These are phyloP conservation scores for Phenacoccus solenopsis DNA, from an alignment of 1,140 invertebrate genomes.

Conservation along the genomic window DNA sequence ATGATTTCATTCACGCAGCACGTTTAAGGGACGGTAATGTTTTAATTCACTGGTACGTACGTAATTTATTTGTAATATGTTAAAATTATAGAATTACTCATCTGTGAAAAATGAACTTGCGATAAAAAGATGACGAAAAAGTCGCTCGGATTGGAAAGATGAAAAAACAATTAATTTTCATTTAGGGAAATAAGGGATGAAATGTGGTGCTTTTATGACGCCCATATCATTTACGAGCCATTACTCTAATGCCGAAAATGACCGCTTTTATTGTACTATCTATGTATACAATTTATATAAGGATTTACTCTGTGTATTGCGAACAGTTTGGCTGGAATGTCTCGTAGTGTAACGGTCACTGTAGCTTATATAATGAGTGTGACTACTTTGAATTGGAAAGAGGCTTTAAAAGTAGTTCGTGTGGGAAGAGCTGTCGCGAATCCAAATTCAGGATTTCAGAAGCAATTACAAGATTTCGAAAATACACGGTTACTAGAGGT, in stretches of 20 bases:
- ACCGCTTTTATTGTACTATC: too few species aligned
- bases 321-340: slow-evolving; percentile 83
- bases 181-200: too few species aligned
- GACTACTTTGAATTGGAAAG: slow-evolving; percentile 80
- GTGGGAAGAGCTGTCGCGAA: slow-evolving; percentile 82
- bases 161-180: too few species aligned
- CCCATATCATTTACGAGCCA: too few species aligned
- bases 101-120: too few species aligned
- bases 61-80: not conserved
- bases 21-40: slow-evolving; percentile 78
- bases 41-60: slow-evolving; percentile 81
- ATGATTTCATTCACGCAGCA: slow-evolving; percentile 91
- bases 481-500: slow-evolving; percentile 65
- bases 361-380: slow-evolving; percentile 92
- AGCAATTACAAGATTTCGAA: slow-evolving; percentile 87
- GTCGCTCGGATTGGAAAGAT: too few species aligned
- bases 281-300: too few species aligned
- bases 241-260: too few species aligned
- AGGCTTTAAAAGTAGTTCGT: slow-evolving; percentile 81
- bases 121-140: too few species aligned
- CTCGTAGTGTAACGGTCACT: slow-evolving; percentile 84
- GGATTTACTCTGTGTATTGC: not conserved
- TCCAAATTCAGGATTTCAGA: slow-evolving; percentile 90
- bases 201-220: too few species aligned
- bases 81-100: too few species aligned